phyloP scores from a whole-genome alignment of 2,113 vertebrate species.

The human (Homo sapiens) region DNA sequence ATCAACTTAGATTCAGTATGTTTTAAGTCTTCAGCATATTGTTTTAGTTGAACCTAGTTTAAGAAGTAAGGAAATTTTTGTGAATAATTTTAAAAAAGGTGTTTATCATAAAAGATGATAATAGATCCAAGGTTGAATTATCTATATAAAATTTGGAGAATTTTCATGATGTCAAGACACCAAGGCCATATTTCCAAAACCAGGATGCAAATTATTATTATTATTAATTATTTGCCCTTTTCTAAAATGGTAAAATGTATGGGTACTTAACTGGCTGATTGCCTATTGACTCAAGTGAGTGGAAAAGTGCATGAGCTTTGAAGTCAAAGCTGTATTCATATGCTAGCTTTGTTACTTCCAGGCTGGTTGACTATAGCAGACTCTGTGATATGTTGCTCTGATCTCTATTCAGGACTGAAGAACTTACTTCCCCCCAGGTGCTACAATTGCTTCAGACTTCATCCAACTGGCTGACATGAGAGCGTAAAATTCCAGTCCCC shows the following conservation, averaged over 20 bases:
- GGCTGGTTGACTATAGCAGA: background rate
- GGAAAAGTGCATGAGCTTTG: background rate
- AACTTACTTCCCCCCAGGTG: background rate
- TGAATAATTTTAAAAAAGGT: background rate
- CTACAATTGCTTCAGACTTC: background rate
- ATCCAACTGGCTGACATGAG: background rate
- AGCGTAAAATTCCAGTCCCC: background rate
- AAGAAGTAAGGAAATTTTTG: background rate
- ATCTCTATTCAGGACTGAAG: background rate
- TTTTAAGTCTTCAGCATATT: background rate
- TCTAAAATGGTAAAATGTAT: background rate
- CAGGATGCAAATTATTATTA: background rate
- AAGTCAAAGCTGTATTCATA: background rate
- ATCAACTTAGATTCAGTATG: background rate
- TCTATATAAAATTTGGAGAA: background rate
- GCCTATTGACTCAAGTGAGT: background rate
- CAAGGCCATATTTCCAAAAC: background rate
- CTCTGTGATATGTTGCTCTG: background rate
- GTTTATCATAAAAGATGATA: background rate
- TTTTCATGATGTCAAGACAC: background rate
- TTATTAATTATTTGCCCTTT: background rate
- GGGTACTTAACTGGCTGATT: background rate
- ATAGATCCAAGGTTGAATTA: background rate
- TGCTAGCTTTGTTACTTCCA: background rate
- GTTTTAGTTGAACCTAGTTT: slow-evolving; percentile 19